Evolutionary conservation across 2,888 invertebrate genomes (phyloP), one percentile per base, ranked within the genome.

Genomic region (Tortricodes alternella): DNA sequence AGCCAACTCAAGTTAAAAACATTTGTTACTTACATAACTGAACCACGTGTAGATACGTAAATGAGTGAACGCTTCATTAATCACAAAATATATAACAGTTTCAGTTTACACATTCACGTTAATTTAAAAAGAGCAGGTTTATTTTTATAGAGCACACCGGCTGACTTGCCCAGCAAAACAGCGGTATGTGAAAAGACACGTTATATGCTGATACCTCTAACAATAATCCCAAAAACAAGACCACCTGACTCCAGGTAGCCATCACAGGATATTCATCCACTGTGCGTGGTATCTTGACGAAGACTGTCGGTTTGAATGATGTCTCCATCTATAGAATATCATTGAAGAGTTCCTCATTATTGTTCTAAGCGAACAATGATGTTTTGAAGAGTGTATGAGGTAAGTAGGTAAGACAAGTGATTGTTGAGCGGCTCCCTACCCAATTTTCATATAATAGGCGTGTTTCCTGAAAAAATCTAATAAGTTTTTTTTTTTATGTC

Each of bases 331-430:
- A 11, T n/a, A n/a, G 16, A 43, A 24, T 24, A 41, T 3, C 16
- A n/a, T n/a, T n/a, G n/a, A n/a, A n/a, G n/a, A n/a, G n/a, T n/a
- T n/a, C n/a, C n/a, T n/a, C n/a, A n/a, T n/a, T 2, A 8, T 46
- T n/a, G 18, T 9, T 13, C 13, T 11, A 19, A n/a, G 18, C 15
- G 18, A 38, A 46, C 53, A 53, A 53, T 53, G 53, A 46, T 53
- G 46, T 53, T 53, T 23, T 53, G 35, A 29, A 19, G 19, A n/a
- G n/a, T n/a, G 11, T 11, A 5, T 29, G 9, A 11, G n/a, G 11
- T 11, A 27, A n/a, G n/a, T n/a, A n/a, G n/a, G n/a, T n/a, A n/a
- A n/a, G n/a, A n/a, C n/a, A n/a, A n/a, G n/a, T n/a, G n/a, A n/a
- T n/a, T n/a, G n/a, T n/a, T n/a, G n/a, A n/a, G n/a, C n/a, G n/a